Conservation (phyloP, 92 coral and sea anemone genomes). For the Isaurus tuberculatus region DNA sequence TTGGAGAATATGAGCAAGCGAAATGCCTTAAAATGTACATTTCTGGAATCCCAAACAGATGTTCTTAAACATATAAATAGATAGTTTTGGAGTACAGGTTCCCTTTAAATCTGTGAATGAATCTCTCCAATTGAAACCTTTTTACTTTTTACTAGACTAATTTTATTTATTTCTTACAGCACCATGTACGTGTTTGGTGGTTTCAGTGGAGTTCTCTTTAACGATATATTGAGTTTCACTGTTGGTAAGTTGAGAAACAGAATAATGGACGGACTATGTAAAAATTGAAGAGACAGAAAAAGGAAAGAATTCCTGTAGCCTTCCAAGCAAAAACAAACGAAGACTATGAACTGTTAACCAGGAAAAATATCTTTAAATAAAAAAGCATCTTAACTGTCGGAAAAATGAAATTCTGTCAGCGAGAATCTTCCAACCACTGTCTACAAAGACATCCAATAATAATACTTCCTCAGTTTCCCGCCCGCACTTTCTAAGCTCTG, state of each 20-base stretch:
- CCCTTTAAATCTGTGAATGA: too few relatives aligned
- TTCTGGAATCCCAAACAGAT: too few relatives aligned
- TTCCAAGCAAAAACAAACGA: too few relatives aligned
- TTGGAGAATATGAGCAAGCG: too few relatives aligned
- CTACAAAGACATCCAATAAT: too few relatives aligned
- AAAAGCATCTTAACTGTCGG: too few relatives aligned
- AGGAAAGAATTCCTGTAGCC: not conserved
- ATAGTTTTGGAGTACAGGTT: too few relatives aligned
- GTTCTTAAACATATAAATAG: too few relatives aligned
- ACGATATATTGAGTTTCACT: conserved; percentile 75
- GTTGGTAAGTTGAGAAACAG: conserved; percentile 60
- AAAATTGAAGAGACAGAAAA: not conserved
- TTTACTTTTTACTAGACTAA: not conserved
- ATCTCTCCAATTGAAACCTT: not conserved
- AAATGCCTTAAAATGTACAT: too few relatives aligned
- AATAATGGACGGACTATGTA: not conserved
- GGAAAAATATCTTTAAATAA: not conserved
- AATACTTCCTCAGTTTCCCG: too few relatives aligned
- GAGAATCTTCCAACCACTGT: not conserved
- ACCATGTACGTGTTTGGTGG: conserved; percentile 95
- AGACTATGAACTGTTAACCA: not conserved
- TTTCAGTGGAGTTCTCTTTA: conserved; percentile 86
- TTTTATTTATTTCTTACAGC: conserved; percentile 48
- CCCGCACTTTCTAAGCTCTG: too few relatives aligned
- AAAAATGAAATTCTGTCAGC: too few relatives aligned